Conservation (phyloP, 2,113 vertebrate species). For the Rhynchomys soricoides region DNA sequence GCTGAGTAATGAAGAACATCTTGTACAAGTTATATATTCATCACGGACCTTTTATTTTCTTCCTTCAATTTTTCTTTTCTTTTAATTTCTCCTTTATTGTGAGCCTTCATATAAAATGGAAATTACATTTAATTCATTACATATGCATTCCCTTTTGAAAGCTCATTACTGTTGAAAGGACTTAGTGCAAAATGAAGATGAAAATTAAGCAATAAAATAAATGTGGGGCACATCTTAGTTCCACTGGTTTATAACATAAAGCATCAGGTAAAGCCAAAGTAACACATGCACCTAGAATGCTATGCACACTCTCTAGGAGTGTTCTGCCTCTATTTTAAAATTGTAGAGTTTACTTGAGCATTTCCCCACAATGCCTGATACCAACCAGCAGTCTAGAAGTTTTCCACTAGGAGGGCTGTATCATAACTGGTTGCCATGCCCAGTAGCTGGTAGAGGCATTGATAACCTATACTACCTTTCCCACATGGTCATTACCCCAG, state of each 20-base stretch:
- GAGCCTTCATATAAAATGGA: neutral
- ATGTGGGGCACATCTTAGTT: neutral
- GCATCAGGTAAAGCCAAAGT: neutral
- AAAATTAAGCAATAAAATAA: neutral
- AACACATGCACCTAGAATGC: neutral
- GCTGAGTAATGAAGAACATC: neutral
- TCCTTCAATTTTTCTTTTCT: neutral
- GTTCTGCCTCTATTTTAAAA: neutral
- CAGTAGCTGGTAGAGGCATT: neutral
- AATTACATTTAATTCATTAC: constrained; percentile 7
- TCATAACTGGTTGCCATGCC: neutral
- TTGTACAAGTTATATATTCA: neutral
- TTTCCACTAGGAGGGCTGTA: neutral
- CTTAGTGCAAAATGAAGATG: constrained; percentile 5
- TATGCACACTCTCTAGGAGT: neutral
- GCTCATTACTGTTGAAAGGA: neutral
- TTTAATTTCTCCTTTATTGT: neutral
- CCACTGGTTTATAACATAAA: neutral
- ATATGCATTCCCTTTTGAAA: neutral
- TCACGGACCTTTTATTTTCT: neutral
- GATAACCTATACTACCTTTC: neutral
- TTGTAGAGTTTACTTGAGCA: neutral
- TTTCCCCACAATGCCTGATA: neutral
- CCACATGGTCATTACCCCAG: neutral
- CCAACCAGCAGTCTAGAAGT: neutral